Conservation (phyloP, 2,113 vertebrate genomes). For the Anguilla rostrata region DNA sequence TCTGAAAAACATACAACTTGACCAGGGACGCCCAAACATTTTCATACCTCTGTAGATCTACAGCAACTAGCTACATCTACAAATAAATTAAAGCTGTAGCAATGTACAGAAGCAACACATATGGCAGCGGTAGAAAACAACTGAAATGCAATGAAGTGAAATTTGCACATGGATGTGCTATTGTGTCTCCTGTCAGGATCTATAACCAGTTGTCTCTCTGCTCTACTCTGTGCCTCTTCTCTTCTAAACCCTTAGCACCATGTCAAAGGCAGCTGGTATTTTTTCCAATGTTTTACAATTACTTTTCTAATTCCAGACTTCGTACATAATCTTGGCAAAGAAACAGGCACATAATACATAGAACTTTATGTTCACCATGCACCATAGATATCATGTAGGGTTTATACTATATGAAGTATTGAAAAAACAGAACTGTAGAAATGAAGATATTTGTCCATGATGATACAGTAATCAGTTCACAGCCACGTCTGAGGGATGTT, state of each 20-base stretch:
- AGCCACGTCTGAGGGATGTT: neutral
- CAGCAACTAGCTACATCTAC: constrained; percentile 54
- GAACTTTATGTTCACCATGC: neutral
- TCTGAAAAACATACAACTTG: no score
- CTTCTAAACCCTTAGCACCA: constrained; percentile 6
- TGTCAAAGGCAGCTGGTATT: neutral
- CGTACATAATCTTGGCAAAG: neutral
- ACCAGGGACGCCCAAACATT: no score
- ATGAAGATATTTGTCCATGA: neutral
- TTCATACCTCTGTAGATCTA: constrained; percentile 35
- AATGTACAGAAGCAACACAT: constrained; percentile 47
- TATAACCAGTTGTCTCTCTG: constrained; percentile 62
- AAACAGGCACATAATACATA: neutral
- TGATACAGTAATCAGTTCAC: neutral
- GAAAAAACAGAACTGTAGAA: neutral
- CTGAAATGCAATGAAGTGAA: constrained; percentile 59
- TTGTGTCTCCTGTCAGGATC: constrained; percentile 57
- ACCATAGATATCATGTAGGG: neutral
- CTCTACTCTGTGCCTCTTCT: neutral
- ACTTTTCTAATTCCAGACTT: neutral
- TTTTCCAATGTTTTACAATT: neutral
- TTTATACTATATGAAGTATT: neutral
- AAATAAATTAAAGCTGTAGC: constrained; percentile 59
- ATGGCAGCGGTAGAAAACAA: constrained; percentile 30
- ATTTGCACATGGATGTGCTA: constrained; percentile 45